Conservation (phyloP, 2,888 invertebrate genomes). For the Chrysotoxum bicinctum region DNA sequence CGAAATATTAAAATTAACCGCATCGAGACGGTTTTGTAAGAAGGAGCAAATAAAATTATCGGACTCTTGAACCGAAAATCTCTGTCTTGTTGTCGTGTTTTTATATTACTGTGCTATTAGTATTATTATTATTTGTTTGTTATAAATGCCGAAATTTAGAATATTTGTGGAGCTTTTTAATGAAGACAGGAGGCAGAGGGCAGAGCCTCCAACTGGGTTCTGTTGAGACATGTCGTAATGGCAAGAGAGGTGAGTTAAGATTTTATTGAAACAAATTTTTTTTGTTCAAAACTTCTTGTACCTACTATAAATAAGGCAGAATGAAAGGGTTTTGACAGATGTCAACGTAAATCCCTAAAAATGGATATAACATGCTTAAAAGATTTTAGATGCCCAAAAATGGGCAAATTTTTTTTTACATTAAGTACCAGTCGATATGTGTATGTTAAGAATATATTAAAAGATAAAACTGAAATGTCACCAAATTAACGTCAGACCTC, state of each 20-base stretch:
- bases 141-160: conserved; percentile 74
- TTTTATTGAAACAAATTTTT: background rate
- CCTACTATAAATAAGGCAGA: background rate
- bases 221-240: conserved; percentile 83
- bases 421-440: too few species aligned
- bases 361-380: background rate
- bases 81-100: background rate
- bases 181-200: conserved; percentile 79
- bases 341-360: conserved; percentile 8
- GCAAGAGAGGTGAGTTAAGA: conserved; percentile 82
- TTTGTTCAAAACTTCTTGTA: background rate
- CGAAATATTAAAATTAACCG: conserved; percentile 20
- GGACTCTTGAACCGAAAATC: background rate
- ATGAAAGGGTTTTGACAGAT: conserved; percentile 27
- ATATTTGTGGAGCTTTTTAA: conserved; percentile 75
- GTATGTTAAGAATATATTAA: too few species aligned
- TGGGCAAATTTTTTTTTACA: too few species aligned
- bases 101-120: background rate
- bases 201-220: conserved; percentile 81
- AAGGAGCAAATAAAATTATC: background rate
- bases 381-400: background rate
- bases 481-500: too few species aligned
- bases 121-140: conserved; percentile 39
- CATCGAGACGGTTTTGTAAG: conserved; percentile 1
- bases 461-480: background rate